phyloP scores from a whole-genome alignment of 2,888 invertebrate genomes.

The Endotricha flammealis region DNA sequence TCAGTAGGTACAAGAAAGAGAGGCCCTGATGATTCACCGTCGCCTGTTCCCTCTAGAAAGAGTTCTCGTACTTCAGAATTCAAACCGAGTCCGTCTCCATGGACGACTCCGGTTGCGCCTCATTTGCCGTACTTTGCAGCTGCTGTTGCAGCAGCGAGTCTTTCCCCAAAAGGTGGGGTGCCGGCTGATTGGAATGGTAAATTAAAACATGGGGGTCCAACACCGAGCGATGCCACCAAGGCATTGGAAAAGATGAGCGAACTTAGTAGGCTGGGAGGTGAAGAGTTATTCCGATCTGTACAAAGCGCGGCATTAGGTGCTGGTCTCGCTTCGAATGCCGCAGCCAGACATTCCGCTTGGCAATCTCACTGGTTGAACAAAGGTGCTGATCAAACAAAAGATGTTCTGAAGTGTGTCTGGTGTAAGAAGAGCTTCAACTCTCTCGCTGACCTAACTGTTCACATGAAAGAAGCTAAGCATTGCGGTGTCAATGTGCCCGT shows the following conservation, averaged over 20 bases:
- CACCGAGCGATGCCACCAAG: constrained; percentile 90
- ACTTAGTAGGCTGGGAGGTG: constrained; percentile 89
- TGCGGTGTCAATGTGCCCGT: constrained; percentile 92
- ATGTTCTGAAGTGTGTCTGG: constrained; percentile 98
- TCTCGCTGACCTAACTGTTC: constrained; percentile 94
- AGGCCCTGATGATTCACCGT: constrained; percentile 80
- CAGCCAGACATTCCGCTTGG: constrained; percentile 93
- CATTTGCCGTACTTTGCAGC: constrained; percentile 90
- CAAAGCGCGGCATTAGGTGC: constrained; percentile 73
- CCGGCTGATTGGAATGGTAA: constrained; percentile 88
- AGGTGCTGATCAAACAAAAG: constrained; percentile 95
- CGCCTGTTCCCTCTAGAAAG: constrained; percentile 81
- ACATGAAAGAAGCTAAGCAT: constrained; percentile 99
- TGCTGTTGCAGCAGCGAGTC: constrained; percentile 85
- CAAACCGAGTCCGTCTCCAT: constrained; percentile 84
- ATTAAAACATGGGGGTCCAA: constrained; percentile 81
- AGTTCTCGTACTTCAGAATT: constrained; percentile 82
- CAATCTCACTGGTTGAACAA: constrained; percentile 99
- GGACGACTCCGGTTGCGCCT: constrained; percentile 88
- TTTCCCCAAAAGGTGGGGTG: constrained; percentile 84
- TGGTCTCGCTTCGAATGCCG: constrained; percentile 71
- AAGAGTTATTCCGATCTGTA: constrained; percentile 83
- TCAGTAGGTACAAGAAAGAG: constrained; percentile 87
- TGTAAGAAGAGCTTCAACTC: constrained; percentile 98
- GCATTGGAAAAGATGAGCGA: constrained; percentile 95